Base-by-base conservation (phyloP, 2,113 vertebrate species). In the Morone chrysops region DNA sequence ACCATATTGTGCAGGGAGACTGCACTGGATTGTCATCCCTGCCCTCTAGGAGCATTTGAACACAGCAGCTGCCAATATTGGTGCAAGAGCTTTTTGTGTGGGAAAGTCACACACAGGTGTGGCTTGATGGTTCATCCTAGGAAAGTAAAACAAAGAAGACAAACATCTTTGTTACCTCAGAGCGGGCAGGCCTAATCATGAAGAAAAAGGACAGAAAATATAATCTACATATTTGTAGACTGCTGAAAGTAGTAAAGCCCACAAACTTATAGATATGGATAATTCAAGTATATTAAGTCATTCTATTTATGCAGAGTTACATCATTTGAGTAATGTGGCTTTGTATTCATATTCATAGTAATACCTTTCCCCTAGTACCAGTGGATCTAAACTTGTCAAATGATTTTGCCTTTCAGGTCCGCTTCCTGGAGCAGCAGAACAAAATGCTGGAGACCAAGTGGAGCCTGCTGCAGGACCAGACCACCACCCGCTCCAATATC, bases 401-500 rank as follows among this genome's bases (percentile, higher is more conserved):
- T 57, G 0, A 51, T 81, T 75, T 63, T 60, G 6, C 13, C n/a
- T 36, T 75, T 70, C 14, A 96, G 98, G 97, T 99, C 4, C 96
- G 97, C 41, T 97, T 97, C 92, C 92, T 99, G 92, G 98, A 99
- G 80, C 97, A 99, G 89, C 97, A 99, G 95, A 99, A 99, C 95
- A 99, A 99, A 91, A 97, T 99, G 90, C 93, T 99, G 89, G 98
- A 99, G 91, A 99, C 98, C 92, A 99, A 99, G 89, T 99, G 97
- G 97, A 93, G 6, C 36, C 94, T 99, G 20, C 94, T 99, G 48
- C 97, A 99, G 79, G 96, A 97, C 0, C 97, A 99, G 93, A 96
- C 97, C 80, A 90, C 90, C 25, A 78, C 76, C 43, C 87, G 45
- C 1, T 87, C 90, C 88, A 97, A 93, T 91, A 96, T 99, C n/a